Evolutionary conservation across 2,797 vertebrate genomes (phyloP).

Genomic region (Cheirogaleus major): DNA sequence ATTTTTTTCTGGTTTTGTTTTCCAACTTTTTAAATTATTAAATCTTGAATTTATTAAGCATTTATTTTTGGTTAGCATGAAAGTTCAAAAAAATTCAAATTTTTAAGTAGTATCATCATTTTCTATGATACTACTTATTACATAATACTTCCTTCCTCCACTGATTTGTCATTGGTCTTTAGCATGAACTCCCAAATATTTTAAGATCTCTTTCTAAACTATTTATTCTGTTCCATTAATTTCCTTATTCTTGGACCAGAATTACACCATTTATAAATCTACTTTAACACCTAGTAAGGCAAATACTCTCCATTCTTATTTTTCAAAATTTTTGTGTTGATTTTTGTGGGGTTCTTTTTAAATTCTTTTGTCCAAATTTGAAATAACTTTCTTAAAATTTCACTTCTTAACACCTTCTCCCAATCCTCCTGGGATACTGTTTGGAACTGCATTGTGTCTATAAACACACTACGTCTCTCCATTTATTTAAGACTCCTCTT

Average conservation of each 20-base stretch:
- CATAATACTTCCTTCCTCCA: neutral
- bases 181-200: neutral
- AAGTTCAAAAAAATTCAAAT: constrained; percentile 17
- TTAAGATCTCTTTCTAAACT: neutral
- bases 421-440: neutral
- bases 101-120: neutral
- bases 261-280: neutral
- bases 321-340: neutral
- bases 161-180: neutral
- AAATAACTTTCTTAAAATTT: neutral
- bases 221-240: neutral
- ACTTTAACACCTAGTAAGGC: neutral
- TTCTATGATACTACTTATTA: neutral
- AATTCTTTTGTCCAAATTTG: neutral
- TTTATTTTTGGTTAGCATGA: neutral
- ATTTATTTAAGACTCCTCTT: neutral
- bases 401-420: neutral
- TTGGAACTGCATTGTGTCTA: neutral
- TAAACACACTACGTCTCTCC: neutral
- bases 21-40: neutral
- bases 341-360: too few relatives aligned
- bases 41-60: neutral
- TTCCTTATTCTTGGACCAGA: neutral
- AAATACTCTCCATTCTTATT: neutral
- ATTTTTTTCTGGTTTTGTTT: constrained; percentile 11